Conservation (phyloP, 2,797 vertebrate genomes). For the Lycodopsis pacificus region DNA sequence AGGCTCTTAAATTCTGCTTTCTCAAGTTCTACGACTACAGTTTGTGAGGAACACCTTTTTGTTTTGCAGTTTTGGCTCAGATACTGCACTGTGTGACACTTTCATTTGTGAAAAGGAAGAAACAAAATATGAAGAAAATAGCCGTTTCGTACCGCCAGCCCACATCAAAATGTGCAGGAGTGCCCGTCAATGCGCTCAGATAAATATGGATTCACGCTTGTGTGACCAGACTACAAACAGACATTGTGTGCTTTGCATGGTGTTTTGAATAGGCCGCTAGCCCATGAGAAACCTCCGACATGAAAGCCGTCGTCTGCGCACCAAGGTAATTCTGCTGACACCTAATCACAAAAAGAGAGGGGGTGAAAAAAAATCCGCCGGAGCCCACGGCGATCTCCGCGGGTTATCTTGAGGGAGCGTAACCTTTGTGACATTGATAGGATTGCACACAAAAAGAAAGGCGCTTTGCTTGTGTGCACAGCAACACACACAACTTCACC, state of each 20-base stretch:
- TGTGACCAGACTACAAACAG: slow-evolving; percentile 62
- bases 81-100: slow-evolving; percentile 3
- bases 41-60: background rate
- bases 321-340: slow-evolving; percentile 86
- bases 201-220: slow-evolving; percentile 56
- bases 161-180: slow-evolving; percentile 28
- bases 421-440: slow-evolving; percentile 88
- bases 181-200: slow-evolving; percentile 30
- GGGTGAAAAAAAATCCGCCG: slow-evolving; percentile 70
- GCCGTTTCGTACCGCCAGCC: background rate
- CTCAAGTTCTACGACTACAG: background rate
- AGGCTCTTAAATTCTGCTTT: slow-evolving; percentile 4
- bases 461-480: slow-evolving; percentile 46
- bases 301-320: slow-evolving; percentile 86
- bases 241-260: slow-evolving; percentile 73
- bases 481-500: slow-evolving; percentile 45
- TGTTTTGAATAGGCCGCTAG: slow-evolving; percentile 70
- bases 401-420: slow-evolving; percentile 84
- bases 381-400: slow-evolving; percentile 81
- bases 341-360: slow-evolving; percentile 82
- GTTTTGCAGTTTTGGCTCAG: slow-evolving; percentile 4
- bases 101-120: background rate
- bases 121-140: background rate
- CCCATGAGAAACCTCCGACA: slow-evolving; percentile 81
- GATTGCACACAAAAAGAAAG: slow-evolving; percentile 82